Percentiles rank a stretch among this genome's conserved stretches.
phyloP scores from a whole-genome alignment of 2,113 vertebrate species.

The Rynchops niger region DNA sequence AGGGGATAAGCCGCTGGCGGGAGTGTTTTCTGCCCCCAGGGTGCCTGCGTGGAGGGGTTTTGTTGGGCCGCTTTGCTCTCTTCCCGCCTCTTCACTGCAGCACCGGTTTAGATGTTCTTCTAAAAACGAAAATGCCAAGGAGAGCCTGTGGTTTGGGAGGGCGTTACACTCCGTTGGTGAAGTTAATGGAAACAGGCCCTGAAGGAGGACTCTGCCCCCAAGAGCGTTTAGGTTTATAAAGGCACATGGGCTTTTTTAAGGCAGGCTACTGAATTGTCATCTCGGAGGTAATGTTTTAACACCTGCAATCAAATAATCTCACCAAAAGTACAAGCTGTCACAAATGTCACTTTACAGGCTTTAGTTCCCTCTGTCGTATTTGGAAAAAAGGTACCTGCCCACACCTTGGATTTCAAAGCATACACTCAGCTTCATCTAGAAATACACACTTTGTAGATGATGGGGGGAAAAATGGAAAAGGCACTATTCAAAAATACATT shows the following conservation, averaged over 20 bases:
- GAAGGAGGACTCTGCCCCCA: accelerated
- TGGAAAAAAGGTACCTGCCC: accelerated
- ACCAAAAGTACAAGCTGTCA: neutral
- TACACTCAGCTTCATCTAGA: accelerated
- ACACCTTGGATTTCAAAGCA: accelerated
- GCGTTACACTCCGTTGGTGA: accelerated
- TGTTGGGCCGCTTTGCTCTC: too few species aligned
- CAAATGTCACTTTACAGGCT: neutral
- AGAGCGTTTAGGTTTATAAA: neutral
- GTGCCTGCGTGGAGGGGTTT: neutral
- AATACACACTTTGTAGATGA: accelerated
- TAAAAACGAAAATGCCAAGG: accelerated
- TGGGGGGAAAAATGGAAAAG: neutral
- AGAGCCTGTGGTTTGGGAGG: too few species aligned
- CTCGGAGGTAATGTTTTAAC: neutral
- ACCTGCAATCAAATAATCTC: neutral
- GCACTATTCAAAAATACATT: neutral
- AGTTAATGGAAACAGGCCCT: accelerated
- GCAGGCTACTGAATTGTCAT: accelerated
- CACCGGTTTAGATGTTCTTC: accelerated
- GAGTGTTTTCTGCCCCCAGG: accelerated
- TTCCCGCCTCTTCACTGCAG: accelerated
- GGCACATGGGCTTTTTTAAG: accelerated
- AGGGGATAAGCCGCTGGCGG: accelerated
- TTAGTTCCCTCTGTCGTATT: neutral